Percentiles rank a stretch among this genome's conserved stretches.
These are phyloP conservation scores for Pollenia amentaria DNA, from an alignment of 2,888 invertebrate genomes.

Conservation along the genomic window DNA sequence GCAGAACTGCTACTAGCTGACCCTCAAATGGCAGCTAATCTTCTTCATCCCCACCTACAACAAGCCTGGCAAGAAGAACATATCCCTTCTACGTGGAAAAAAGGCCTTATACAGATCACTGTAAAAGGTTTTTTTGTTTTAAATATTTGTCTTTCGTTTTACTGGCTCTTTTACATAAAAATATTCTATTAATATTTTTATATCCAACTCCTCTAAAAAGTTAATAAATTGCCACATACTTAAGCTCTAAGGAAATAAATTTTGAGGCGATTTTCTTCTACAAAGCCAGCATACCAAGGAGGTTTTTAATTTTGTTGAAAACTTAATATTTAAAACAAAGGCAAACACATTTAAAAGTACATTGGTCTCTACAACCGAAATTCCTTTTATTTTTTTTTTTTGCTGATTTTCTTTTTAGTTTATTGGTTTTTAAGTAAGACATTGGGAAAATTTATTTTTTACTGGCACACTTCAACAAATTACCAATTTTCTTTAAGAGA, in stretches of 20 bases:
- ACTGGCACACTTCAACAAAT: conserved; percentile 12
- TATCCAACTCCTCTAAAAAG: neutral
- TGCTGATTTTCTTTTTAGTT: conserved; percentile 1
- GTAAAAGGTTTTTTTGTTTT: no score
- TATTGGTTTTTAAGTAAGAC: conserved; percentile 48
- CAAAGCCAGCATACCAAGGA: neutral
- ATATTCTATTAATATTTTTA: no score
- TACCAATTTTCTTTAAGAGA: neutral
- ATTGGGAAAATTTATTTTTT: conserved; percentile 33
- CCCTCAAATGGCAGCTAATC: no score
- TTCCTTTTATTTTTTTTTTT: neutral
- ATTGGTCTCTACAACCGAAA: neutral
- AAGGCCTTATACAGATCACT: no score
- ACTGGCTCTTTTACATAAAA: no score
- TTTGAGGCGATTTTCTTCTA: neutral
- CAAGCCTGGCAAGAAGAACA: no score
- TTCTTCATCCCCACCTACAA: no score
- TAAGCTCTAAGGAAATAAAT: conserved; percentile 4
- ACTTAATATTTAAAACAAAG: neutral
- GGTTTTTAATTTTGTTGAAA: neutral
- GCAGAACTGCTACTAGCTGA: no score
- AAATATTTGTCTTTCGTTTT: no score
- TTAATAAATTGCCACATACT: conserved; percentile 23
- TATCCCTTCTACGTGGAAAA: no score
- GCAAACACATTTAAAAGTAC: neutral